Evolutionary conservation across 2,797 vertebrate species (phyloP), one percentile per base, ranked within the genome.

Genomic region (Novumbra hubbsi): DNA sequence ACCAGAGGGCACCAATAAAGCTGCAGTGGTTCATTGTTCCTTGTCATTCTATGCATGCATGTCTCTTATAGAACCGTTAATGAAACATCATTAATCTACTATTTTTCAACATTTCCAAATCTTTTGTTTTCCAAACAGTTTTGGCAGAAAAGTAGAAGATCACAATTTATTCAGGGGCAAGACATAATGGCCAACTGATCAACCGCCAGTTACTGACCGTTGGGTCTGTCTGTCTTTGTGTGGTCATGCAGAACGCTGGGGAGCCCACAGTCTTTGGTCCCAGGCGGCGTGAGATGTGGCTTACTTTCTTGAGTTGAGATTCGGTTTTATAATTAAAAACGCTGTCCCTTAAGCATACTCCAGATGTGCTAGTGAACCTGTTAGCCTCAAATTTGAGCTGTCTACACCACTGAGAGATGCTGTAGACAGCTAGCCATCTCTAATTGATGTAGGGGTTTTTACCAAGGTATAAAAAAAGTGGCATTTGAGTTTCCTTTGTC

Each of bases 251-350:
- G 65, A 72, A 77, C 78, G 80, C 79, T 78, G 72, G 78, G 80
- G 76, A 83, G 49, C 64, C 73, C 72, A 68, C 75, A 82, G 68
- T 72, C 70, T 75, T 17, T 34, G 68, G 80, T 65, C 76, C 75
- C 49, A 28, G 71, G 73, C 70, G 68, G 17, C 34, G 76, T 28
- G 72, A 70, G 62, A 49, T 49, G 45, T 81, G 80, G 79, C 79
- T 77, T 86, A 73, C 30, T 85, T 89, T 87, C 73, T 77, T 78
- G 62, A 77, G 64, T 55, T 68, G 55, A 84, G 74, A 71, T 75
- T 77, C 72, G 77, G 77, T 81, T 85, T 84, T 73, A 80, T 87
- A 88, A 85, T 88, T 87, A 85, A 89, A 88, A 86, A 63, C 73
- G 68, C 70, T 83, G 75, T 83, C 78, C 76, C 82, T 50, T 72